Base-by-base conservation (phyloP, 1,140 invertebrate genomes). In the Agrilus planipennis region DNA sequence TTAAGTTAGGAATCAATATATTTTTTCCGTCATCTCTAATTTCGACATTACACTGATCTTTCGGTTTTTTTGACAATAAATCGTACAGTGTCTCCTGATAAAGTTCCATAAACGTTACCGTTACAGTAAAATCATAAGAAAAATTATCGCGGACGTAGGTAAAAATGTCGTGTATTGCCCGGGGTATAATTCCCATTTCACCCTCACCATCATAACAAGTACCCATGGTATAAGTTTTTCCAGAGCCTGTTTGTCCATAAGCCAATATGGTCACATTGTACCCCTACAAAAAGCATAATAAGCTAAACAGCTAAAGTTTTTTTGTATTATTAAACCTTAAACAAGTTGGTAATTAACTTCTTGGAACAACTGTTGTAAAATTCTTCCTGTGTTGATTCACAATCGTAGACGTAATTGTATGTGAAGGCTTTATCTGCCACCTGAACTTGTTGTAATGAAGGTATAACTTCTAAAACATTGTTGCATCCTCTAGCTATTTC, bases 181-280 rank as follows among this genome's bases (percentile, higher is more conserved):
- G 68, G 2, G 89, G 90, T 49, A 96, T 92, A 3, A 94, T 75
- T 21, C 90, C 91, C 52, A 70, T 63, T 22, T 71, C 72, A 18
- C 73, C 72, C 18, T 73, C 69, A 44, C 71, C 74, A 21, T 63
- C 64, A 45, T 81, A 85, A 43, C 75, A 72, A 0, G 89, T 92
- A 2, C 89, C 89, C 89, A 95, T 94, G 0, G 88, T 85, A 63
- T 81, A 78, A 0, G 89, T 95, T 62, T 94, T 95, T 0, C 90
- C 89, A 48, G 86, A 89, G 6, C 89, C 89, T 2, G 90, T 95
- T 63, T 94, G 90, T 1, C 91, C 90, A 67, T 95, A 95, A 0
- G 91, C 90, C 25, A 90, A 54, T 45, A 92, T 84, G 11, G 91
- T 95, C 1, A 90, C 80, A 72, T 95, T 95, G 54, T 88, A 91